These are phyloP conservation scores for Cryptotermes secundus DNA, from an alignment of 1,140 invertebrate genomes.

Conservation along the genomic window DNA sequence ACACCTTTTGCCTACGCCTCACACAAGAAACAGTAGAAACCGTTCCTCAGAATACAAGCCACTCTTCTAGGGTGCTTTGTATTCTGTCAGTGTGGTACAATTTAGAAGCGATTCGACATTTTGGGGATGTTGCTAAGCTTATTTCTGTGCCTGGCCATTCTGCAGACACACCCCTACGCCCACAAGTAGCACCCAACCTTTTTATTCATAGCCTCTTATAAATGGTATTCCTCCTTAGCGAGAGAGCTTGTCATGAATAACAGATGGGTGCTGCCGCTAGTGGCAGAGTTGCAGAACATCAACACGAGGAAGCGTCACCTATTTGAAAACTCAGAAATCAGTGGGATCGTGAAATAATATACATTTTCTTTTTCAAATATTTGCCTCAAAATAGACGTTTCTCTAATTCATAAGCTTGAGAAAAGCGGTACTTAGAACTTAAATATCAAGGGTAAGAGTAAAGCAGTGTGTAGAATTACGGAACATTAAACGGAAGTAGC, in stretches of 20 bases:
- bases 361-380: too few species aligned
- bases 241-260: conserved; percentile 7
- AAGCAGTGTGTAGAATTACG: too few species aligned
- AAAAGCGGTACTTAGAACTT: too few species aligned
- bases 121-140: background rate
- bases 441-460: too few species aligned
- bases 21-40: background rate
- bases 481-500: too few species aligned
- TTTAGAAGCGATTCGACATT: conserved; percentile 7
- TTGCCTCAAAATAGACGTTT: too few species aligned
- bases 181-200: background rate
- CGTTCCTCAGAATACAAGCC: background rate
- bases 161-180: background rate
- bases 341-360: background rate
- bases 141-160: background rate
- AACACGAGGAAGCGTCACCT: background rate
- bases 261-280: background rate
- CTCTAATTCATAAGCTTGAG: too few species aligned
- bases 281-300: background rate
- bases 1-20: background rate
- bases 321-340: background rate
- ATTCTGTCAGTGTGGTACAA: background rate
- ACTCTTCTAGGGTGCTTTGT: background rate
- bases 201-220: background rate
- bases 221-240: conserved; percentile 11